Evolutionary conservation across 2,888 invertebrate species (phyloP), one percentile per base, ranked within the genome.

Genomic region (Coremacera marginata): DNA sequence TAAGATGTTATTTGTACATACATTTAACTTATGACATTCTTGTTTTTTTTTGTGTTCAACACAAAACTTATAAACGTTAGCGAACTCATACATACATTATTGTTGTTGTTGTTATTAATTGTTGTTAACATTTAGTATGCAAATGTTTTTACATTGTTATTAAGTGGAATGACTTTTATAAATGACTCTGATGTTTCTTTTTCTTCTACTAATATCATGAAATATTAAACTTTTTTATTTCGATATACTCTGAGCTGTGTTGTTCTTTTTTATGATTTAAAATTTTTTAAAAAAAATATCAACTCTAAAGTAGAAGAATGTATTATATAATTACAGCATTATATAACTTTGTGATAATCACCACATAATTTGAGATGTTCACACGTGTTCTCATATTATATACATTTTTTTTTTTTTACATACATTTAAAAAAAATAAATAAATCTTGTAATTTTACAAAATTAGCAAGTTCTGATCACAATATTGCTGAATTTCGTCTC

Each of bases 71-170:
- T 49, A 44, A 25, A 44, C 49, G 22, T 67, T 25, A 49, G 16
- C 8, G 9, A 49, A 63, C 11, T 11, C 11, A n/a, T 67, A 44
- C 25, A 44, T 44, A 68, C 31, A 16, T n/a, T 3, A 34, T 31
- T 63, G 14, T 62, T 62, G 25, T 25, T 57, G 37, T 37, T 52
- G n/a, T 19, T 52, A 9, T 16, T 77, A 79, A 78, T 82, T 80
- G 78, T 83, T 78, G 73, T 83, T 83, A 84, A 82, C 82, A 84
- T 84, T 84, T 83, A 80, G 78, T 14, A 60, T 4, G 14, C 14
- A 14, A 3, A 55, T 63, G n/a, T 11, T n/a, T 65, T 60, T 27
- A 60, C 60, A 16, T 60, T 44, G 44, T 31, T 31, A 63, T 27
- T 51, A 27, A 68, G 22, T 68, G 68, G 68, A 68, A 68, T 68